Percentiles rank a stretch among this genome's conserved stretches.
These are phyloP conservation scores for Esox niger DNA, from an alignment of 2,113 vertebrate species.

Conservation along the genomic window DNA sequence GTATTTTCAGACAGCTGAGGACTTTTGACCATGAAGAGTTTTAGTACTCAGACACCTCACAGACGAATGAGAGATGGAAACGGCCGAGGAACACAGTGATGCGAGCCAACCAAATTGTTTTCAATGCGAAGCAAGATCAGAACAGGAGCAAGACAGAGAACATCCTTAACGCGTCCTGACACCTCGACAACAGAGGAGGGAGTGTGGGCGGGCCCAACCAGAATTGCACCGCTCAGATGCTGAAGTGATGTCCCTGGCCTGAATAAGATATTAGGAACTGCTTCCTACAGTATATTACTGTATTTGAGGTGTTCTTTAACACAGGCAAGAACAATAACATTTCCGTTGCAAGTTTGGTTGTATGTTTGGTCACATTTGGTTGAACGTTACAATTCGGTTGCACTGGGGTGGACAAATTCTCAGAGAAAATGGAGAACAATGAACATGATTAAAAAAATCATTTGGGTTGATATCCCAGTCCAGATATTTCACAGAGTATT, in stretches of 20 bases:
- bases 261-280: too few species aligned
- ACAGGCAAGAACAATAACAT: too few species aligned
- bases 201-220: conserved; percentile 3
- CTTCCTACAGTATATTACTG: too few species aligned
- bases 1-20: background rate
- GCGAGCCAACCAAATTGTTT: conserved; percentile 20
- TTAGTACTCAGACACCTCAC: background rate
- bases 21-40: background rate
- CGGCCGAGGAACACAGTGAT: background rate
- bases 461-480: too few species aligned
- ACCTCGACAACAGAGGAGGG: conserved; percentile 12
- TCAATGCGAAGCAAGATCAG: conserved; percentile 42
- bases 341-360: too few species aligned
- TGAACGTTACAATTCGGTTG: too few species aligned
- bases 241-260: conserved; percentile 29
- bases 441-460: too few species aligned
- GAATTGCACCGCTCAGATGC: conserved; percentile 22
- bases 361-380: too few species aligned
- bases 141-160: conserved; percentile 24
- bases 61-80: conserved; percentile 31
- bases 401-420: too few species aligned
- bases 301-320: too few species aligned
- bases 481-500: too few species aligned
- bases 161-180: conserved; percentile 40
- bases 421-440: too few species aligned